Evolutionary conservation across 2,888 invertebrate species (phyloP), one percentile per base, ranked within the genome.

Genomic region (Microctonus aethiopoides): DNA sequence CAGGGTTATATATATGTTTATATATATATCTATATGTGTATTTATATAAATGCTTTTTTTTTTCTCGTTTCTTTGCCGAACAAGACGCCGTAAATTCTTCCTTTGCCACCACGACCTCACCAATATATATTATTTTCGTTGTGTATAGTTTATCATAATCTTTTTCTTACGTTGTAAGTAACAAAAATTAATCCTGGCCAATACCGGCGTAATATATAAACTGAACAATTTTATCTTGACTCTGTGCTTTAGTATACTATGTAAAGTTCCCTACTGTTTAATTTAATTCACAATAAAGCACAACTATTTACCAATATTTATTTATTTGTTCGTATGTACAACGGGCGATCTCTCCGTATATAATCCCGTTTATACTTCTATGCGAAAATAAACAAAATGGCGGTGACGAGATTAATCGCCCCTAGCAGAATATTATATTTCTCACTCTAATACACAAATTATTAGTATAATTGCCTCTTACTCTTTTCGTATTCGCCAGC

Each of bases 381-480:
- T 89, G 89, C 88, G 90, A 92, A 92, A 92, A 92, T 92, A 93
- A 92, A 93, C 92, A 93, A 93, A 92, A 93, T 93, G 92, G 92
- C 91, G 91, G 79, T 79, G 70, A 13, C 16, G 36, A 64, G 32
- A 59, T 65, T 59, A 60, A 52, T 69, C 69, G 52, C 52, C 69
- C 52, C 51, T 24, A 24, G 9, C 20, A 26, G 11, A 54, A 56
- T 29, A 26, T 26, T 24, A 24, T 56, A 13, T 26, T 10, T 24
- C 24, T 56, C 56, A n/a, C 7, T 29, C 2, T 56, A 9, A 56
- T 26, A 24, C 24, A 13, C 24, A 13, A n/a, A 22, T 4, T 24
- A n/a, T 10, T 22, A 6, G 26, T 56, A 11, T 56, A 26, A 56
- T 56, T 46, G 20, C 46, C 46, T 46, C 64, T 65, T 34, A n/a